Evolutionary conservation across 2,113 vertebrate genomes (phyloP).

Genomic region (human (Homo sapiens)): GRCh38 chr1:4346501-4347000

Average conservation of each 20-base stretch:
- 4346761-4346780: too few species aligned
- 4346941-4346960: background rate
- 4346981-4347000: background rate
- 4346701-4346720: too few species aligned
- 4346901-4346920: background rate
- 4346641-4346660: background rate
- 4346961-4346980: rapidly evolving
- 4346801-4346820: background rate
- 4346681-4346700: background rate
- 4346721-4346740: rapidly evolving
- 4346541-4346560: background rate
- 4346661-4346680: background rate
- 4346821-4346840: rapidly evolving
- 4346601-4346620: background rate
- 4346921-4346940: background rate
- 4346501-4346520: rapidly evolving
- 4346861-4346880: rapidly evolving
- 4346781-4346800: background rate
- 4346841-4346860: background rate
- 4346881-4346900: background rate
- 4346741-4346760: background rate
- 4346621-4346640: background rate
- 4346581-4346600: too few species aligned
- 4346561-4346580: background rate
- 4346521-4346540: background rate